Evolutionary conservation across 2,113 vertebrate species (phyloP), one percentile per base, ranked within the genome.

Genomic region (Crotophaga sulcirostris): DNA sequence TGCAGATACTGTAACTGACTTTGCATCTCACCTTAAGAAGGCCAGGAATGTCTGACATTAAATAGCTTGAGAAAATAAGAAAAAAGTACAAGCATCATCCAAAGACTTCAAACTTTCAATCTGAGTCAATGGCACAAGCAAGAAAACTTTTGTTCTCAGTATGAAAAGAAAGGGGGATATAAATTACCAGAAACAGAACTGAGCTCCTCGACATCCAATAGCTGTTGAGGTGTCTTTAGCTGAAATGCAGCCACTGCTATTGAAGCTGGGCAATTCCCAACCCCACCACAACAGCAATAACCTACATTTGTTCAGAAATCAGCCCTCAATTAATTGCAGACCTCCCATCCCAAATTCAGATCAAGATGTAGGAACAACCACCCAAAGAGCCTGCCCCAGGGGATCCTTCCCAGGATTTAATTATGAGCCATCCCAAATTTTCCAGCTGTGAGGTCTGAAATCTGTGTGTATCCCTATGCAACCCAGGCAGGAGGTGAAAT

Each of bases 21-120:
- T 96, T 44, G 36, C 82, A 84, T 55, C 11, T 83, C 58, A n/a
- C 70, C 73, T 89, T 54, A 73, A 83, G 38, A 87, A 79, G 45
- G 5, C 21, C 74, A 64, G 75, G 74, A 87, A 77, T 31, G 2
- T 31, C 74, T 97, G 96, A 93, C 28, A 94, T 85, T 73, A 95
- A 95, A 89, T 24, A 91, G 68, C 68, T 7, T 11, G 54, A 80
- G 64, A 83, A 96, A 90, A 66, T 38, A 12, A 94, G 94, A 96
- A 97, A 96, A 95, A 87, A 7, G 62, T 85, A 31, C 7, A 44
- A 15, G 74, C n/a, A 63, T 16, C 38, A 93, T 72, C 87, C 94
- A 93, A 79, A 91, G 81, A 40, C 78, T 93, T 94, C 84, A 95
- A 33, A 82, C 77, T 98, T 96, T 96, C 96, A 16, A 49, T 96